Evolutionary conservation across 2,797 vertebrate genomes (phyloP).

Genomic region (Octomys mimax): DNA sequence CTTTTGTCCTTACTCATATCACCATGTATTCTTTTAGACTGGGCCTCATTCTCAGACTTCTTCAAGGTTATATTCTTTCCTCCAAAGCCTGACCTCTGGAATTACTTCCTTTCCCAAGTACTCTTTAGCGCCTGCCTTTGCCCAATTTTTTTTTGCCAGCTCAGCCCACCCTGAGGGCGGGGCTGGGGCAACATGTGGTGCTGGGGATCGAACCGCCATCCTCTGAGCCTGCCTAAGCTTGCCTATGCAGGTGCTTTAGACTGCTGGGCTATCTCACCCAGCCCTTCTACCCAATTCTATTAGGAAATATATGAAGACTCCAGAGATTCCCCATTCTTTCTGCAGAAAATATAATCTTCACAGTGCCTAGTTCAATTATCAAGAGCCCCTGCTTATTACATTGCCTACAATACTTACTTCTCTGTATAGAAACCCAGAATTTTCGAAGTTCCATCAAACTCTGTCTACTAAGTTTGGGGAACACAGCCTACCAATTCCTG

Average conservation of each 20-base stretch:
- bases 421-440: background rate
- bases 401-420: background rate
- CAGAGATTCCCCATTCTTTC: background rate
- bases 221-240: too few relatives aligned
- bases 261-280: too few relatives aligned
- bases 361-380: background rate
- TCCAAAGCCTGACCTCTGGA: background rate
- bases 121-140: background rate
- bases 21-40: background rate
- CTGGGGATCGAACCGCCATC: too few relatives aligned
- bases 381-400: background rate
- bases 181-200: too few relatives aligned
- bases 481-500: too few relatives aligned
- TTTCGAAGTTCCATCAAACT: background rate
- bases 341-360: background rate
- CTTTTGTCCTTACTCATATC: background rate
- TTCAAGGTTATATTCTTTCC: conserved; percentile 14
- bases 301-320: background rate
- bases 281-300: background rate
- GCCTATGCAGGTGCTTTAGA: too few relatives aligned
- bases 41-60: background rate
- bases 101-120: background rate
- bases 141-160: background rate
- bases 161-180: too few relatives aligned
- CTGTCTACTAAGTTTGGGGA: conserved; percentile 17